Evolutionary conservation across 2,888 invertebrate genomes (phyloP), one percentile per base, ranked within the genome.

Genomic region (Gymnosoma rotundatum): DNA sequence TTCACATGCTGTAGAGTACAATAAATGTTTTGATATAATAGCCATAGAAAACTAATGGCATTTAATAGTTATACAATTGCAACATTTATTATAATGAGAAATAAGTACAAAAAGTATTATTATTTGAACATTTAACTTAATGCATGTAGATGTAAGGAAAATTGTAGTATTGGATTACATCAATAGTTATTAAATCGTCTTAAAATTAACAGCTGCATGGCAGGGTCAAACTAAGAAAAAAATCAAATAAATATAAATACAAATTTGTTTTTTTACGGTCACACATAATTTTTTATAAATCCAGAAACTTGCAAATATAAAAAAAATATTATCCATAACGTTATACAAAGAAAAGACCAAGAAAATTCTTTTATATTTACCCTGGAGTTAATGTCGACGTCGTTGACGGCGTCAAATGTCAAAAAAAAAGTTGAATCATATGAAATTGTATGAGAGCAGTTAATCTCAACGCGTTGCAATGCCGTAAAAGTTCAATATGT

Each of bases 171-270:
- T 32, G 54, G 61, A 36, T 63, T 64, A 80, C 66, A 72, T n/a
- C 14, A 73, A 56, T 69, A 69, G 69, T 78, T 78, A 63, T 83
- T 78, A 67, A 72, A 83, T 78, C 72, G 78, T 48, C n/a, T 67
- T 73, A 48, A 75, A 60, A 75, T 75, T 78, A 60, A 74, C 16
- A 54, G 60, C 14, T 66, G 58, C 18, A 48, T 70, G 69, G 42
- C 75, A 76, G 52, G 78, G 73, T 64, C 78, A 78, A 64, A 61
- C 20, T 10, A 42, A 20, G 38, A 64, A 14, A 52, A 61, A 14
- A 42, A n/a, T 25, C 58, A 14, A 52, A 54, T 8, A 48, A 60
- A 14, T n/a, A 50, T 3, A 38, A 42, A 42, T 50, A 64, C 14
- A 64, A 73, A 66, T 42, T 32, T 38, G 64, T 63, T 54, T 52